phyloP scores from a whole-genome alignment of 2,888 invertebrate species.

The Archaeoteleia sp. region DNA sequence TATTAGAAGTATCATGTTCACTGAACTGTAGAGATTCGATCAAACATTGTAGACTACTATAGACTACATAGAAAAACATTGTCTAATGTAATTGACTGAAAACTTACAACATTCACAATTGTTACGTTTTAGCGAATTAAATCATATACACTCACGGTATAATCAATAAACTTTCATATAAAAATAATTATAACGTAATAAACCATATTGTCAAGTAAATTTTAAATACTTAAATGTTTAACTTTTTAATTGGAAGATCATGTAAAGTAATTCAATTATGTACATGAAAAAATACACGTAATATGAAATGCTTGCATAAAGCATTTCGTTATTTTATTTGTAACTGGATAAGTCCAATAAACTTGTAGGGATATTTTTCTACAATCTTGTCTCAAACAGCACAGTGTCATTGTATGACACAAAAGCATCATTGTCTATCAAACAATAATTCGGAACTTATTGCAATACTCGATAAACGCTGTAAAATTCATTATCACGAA shows the following conservation, averaged over 20 bases:
- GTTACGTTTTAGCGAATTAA: background rate
- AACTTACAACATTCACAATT: no score
- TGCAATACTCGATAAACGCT: no score
- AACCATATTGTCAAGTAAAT: no score
- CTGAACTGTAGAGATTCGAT: background rate
- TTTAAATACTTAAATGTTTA: no score
- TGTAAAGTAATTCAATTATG: no score
- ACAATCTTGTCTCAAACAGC: background rate
- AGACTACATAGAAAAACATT: no score
- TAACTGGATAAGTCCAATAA: slow-evolving; percentile 28
- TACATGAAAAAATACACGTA: no score
- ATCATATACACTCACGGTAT: background rate
- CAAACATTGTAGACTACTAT: background rate
- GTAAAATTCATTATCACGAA: slow-evolving; percentile 20
- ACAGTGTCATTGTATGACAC: slow-evolving; percentile 2
- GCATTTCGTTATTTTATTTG: background rate
- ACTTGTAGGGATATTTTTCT: slow-evolving; percentile 8
- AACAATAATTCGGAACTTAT: slow-evolving; percentile 16
- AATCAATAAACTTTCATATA: background rate
- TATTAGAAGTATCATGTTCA: background rate
- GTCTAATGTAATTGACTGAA: no score
- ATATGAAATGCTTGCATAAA: no score
- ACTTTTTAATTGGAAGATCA: no score
- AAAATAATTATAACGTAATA: background rate
- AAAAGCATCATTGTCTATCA: slow-evolving; percentile 20